These are phyloP conservation scores for Thripadectes ignobilis DNA, from an alignment of 2,797 vertebrate species.

Conservation along the genomic window DNA sequence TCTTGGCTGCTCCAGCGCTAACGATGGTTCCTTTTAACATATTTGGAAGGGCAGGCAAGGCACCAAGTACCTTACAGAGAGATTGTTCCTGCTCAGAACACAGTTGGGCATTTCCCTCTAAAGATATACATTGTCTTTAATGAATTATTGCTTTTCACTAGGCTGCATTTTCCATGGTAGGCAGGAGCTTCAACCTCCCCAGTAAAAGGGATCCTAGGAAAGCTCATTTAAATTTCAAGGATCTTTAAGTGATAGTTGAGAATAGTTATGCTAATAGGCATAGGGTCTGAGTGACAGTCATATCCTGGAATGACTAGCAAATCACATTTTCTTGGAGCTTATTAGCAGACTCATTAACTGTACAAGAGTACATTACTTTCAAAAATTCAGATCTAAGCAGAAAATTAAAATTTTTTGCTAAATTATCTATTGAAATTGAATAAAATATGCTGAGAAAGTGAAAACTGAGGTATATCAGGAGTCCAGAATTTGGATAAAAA, in stretches of 20 bases:
- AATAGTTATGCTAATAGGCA: conserved; percentile 76
- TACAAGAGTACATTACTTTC: conserved; percentile 83
- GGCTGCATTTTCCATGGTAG: neutral
- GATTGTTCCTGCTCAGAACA: neutral
- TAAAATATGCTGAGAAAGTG: conserved; percentile 78
- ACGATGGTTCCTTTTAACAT: neutral
- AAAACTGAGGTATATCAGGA: conserved; percentile 61
- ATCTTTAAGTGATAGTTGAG: conserved; percentile 72
- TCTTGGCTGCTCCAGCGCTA: neutral
- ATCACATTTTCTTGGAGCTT: conserved; percentile 80
- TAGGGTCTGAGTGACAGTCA: conserved; percentile 79
- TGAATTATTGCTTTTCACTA: conserved; percentile 11
- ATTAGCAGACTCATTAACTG: conserved; percentile 83
- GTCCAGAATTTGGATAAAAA: conserved; percentile 50
- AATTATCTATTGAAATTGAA: conserved; percentile 83
- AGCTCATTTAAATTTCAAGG: conserved; percentile 76
- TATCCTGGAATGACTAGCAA: conserved; percentile 77
- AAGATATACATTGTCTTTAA: conserved; percentile 19
- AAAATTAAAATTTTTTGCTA: conserved; percentile 86
- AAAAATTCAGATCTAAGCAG: conserved; percentile 83
- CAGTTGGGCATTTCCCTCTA: neutral
- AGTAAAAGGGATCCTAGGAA: conserved; percentile 66
- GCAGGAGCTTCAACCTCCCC: conserved; percentile 5
- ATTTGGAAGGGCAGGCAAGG: neutral
- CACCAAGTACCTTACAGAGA: neutral